A percentile compares a stretch with the other conserved stretches of the same genome.
Conservation (phyloP, 1,140 invertebrate species). For the Trachymyrmex cornetzi region DNA sequence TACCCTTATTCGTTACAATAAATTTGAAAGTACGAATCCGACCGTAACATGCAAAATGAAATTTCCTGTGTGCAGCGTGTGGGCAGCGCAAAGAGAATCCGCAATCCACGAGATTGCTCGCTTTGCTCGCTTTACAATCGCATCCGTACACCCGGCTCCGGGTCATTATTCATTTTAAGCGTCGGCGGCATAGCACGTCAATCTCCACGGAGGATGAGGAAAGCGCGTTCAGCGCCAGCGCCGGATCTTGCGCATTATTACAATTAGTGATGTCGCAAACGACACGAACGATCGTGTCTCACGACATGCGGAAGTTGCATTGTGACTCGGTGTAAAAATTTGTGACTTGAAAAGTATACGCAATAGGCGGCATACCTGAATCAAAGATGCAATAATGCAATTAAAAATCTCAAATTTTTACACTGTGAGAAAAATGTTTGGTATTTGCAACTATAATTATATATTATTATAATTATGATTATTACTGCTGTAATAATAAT, state of each 20-base stretch:
- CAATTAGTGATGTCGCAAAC: slow-evolving; percentile 33
- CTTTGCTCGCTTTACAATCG: slow-evolving; percentile 31
- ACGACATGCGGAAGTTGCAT: slow-evolving; percentile 14
- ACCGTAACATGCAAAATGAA: slow-evolving; percentile 12
- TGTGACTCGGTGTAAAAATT: background rate
- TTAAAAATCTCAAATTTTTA: background rate
- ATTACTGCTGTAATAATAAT: too few species aligned
- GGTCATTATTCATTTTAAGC: slow-evolving; percentile 56
- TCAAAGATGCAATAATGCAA: background rate
- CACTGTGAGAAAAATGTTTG: too few species aligned
- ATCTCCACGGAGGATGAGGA: slow-evolving; percentile 6
- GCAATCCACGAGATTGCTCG: slow-evolving; percentile 34
- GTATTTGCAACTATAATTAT: too few species aligned
- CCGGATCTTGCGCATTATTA: slow-evolving; percentile 37
- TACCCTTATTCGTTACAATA: background rate
- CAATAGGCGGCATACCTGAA: too few species aligned
- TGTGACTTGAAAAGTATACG: background rate
- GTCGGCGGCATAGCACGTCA: background rate
- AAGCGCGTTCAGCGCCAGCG: slow-evolving; percentile 36
- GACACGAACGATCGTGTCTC: background rate
- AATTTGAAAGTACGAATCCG: slow-evolving; percentile 1
- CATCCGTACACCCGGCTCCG: background rate
- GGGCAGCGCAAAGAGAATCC: background rate
- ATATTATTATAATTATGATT: too few species aligned
- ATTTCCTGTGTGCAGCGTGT: background rate